Evolutionary conservation across 1,140 invertebrate species (phyloP), one percentile per base, ranked within the genome.

Genomic region (Pseudomyrmex flavicornis): DNA sequence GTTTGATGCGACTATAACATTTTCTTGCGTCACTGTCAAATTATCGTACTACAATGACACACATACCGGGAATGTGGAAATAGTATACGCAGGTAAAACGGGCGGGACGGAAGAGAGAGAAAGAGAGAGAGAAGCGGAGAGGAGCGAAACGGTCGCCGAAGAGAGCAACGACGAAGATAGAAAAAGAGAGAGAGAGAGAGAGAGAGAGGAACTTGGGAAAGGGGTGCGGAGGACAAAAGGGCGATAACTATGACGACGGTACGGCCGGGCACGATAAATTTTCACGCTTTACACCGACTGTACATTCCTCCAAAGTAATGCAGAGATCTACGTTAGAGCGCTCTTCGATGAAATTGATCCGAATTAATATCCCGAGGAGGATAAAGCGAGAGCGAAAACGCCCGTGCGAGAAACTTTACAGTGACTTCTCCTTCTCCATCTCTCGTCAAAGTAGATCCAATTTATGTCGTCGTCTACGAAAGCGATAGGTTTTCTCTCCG

Each of bases 61-160:
- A 80, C 76, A 80, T 80, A 80, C 66, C 66, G 46, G 46, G 76
- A 80, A 80, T 70, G 54, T 80, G 76, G 66, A 80, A 80, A 80
- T 80, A 80, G 76, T 79, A 80, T 80, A 80, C 35, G 35, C 70
- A 80, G 66, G 76, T 54, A 70, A 70, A 61, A 44, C 54, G 44
- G 35, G 35, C 35, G 35, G 35, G 35, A 8, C 17, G 61, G 74
- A 12, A 26, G 17, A 56, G 69, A 84, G 9, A 68, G 35, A 56
- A 7, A 46, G n/a, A 44, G 12, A 65, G 48, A 8, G 10, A 12
- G 12, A 62, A 26, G 13, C 2, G 48, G 46, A 20, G 46, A 52
- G 7, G 15, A 66, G n/a, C 5, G n/a, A 35, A 35, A 35, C 35
- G 5, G 35, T 35, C 35, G 35, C 35, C 35, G 35, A 35, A 35